phyloP scores from a whole-genome alignment of 2,888 invertebrate species.

The Nemotelus nigrinus region DNA sequence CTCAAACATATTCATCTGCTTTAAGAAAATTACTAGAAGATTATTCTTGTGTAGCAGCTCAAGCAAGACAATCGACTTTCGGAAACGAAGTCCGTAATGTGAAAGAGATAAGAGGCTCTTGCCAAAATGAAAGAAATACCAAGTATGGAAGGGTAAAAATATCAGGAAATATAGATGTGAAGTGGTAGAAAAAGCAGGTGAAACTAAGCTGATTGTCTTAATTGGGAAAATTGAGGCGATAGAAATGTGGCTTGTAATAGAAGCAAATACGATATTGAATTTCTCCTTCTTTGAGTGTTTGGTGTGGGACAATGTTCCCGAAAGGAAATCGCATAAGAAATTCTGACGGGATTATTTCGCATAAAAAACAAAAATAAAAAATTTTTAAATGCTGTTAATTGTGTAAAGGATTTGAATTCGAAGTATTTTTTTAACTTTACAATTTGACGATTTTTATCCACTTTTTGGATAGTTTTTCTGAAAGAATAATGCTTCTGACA shows the following conservation, averaged over 20 bases:
- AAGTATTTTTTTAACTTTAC: no score
- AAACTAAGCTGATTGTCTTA: slow-evolving; percentile 26
- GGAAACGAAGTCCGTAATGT: background rate
- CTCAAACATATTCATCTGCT: slow-evolving; percentile 30
- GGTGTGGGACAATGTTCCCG: no score
- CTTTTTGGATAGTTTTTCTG: no score
- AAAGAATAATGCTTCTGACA: no score
- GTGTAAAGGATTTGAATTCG: no score
- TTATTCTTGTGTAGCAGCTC: slow-evolving; percentile 24
- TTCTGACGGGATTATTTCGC: no score
- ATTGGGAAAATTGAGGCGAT: slow-evolving; percentile 20
- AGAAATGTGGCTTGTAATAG: background rate
- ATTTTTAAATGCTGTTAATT: no score
- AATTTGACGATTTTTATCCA: no score
- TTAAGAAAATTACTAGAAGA: slow-evolving; percentile 26
- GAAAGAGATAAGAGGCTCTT: background rate
- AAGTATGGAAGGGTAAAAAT: background rate
- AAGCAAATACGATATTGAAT: background rate
- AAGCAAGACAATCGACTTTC: background rate
- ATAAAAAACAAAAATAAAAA: no score
- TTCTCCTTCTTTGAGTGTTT: no score
- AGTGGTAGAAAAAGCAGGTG: background rate
- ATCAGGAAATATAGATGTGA: background rate
- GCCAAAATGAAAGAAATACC: background rate
- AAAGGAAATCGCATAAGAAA: no score